Base-by-base conservation (phyloP, 2,113 vertebrate species). In the Epinephelus moara region DNA sequence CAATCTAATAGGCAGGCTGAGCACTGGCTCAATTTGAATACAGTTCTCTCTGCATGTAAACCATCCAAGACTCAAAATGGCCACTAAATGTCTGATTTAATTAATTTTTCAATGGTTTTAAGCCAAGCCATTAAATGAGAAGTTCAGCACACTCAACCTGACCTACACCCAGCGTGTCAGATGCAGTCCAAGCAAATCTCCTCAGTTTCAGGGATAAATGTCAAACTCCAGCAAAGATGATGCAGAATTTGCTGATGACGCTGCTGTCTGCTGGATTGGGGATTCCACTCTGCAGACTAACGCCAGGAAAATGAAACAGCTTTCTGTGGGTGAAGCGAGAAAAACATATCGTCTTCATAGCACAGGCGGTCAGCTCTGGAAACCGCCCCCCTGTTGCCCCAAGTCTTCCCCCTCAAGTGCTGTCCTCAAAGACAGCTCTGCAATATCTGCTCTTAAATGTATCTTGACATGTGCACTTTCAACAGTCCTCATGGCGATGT, bases 401-500 rank as follows among this genome's bases (percentile, higher is more conserved):
- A 6, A 33, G 68, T 64, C 55, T 8, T 68, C 75, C 17, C 69
- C 74, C 81, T 70, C 14, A 1, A 33, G 80, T 40, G n/a, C 66
- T 69, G 84, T 82, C 85, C 78, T 86, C 63, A 73, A 70, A 86
- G 23, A 72, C 67, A 78, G 49, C 74, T 84, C 49, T 76, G 49
- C 60, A 50, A 73, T 60, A 10, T 81, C 74, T 63, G 63, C 69
- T 37, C 59, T 62, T 52, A 19, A 85, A 87, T 79, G 63, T 83
- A 67, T 87, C 80, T 63, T 57, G 77, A 87, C 88, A 87, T 92
- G 80, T 90, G 75, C 77, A 84, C 80, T 84, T 84, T 84, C 23
- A 81, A 80, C 72, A 17, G 64, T 60, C 78, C 87, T 86, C 9
- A 0, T 63, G 81, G 89, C 60, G 13, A 23, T 75, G 40, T 72